Evolutionary conservation across 2,888 invertebrate species (phyloP).

Genomic region (Acronicta alni): DNA sequence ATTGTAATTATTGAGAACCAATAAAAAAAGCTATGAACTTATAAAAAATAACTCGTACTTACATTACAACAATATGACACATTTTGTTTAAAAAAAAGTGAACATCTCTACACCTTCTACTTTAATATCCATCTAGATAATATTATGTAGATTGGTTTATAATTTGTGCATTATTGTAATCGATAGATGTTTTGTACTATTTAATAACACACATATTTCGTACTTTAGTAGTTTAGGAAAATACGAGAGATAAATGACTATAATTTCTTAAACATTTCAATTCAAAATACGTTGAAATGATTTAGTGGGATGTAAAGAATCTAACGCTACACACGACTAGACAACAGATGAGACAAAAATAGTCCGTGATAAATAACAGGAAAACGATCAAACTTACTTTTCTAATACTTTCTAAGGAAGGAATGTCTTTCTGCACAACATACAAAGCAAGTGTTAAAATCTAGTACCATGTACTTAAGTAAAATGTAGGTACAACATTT

Average conservation of each 20-base stretch:
- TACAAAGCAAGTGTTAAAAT: constrained; percentile 48
- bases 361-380: constrained; percentile 35
- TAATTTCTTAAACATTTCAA: constrained; percentile 39
- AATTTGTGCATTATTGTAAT: constrained; percentile 20
- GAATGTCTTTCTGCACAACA: constrained; percentile 68
- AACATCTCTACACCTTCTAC: constrained; percentile 4
- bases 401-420: constrained; percentile 57
- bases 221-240: constrained; percentile 15
- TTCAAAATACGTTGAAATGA: constrained; percentile 34
- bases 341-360: constrained; percentile 53
- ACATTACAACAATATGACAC: constrained; percentile 47
- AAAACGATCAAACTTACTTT: constrained; percentile 44
- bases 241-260: constrained; percentile 27
- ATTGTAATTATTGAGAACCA: constrained; percentile 45
- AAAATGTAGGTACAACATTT: constrained; percentile 21
- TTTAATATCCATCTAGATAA: constrained; percentile 6
- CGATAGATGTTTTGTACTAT: constrained; percentile 33
- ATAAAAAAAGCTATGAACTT: constrained; percentile 41
- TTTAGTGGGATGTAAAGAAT: constrained; percentile 39
- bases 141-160: constrained; percentile 5
- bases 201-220: constrained; percentile 18
- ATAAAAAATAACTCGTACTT: constrained; percentile 49
- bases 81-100: constrained; percentile 27
- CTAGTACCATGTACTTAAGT: constrained; percentile 49
- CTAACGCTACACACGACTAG: constrained; percentile 60